phyloP scores from a whole-genome alignment of 2,113 vertebrate species.

The Marmota monax region DNA sequence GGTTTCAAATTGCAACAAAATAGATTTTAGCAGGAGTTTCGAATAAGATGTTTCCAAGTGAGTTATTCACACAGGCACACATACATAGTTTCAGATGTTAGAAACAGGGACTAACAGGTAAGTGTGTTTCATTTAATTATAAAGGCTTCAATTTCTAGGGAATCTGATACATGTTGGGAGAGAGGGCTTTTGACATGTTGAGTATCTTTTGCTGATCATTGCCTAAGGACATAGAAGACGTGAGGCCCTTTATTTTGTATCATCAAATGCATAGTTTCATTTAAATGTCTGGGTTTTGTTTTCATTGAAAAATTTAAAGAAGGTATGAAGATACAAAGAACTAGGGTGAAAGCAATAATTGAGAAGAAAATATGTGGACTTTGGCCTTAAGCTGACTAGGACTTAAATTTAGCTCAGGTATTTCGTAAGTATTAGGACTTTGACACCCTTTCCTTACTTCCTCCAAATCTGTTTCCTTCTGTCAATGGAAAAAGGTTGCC shows the following conservation, averaged over 20 bases:
- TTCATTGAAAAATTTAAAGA: background rate
- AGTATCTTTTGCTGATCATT: background rate
- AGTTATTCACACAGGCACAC: background rate
- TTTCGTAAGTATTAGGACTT: background rate
- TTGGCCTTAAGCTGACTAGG: background rate
- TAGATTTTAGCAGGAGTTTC: background rate
- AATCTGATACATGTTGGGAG: background rate
- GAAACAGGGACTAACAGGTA: background rate
- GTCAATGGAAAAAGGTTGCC: background rate
- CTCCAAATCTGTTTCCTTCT: background rate
- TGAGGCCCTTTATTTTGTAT: background rate
- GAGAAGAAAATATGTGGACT: background rate
- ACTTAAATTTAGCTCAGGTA: slow-evolving; percentile 5
- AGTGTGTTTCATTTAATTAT: background rate
- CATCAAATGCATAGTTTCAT: background rate
- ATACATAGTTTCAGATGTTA: slow-evolving; percentile 10
- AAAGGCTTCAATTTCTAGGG: slow-evolving; percentile 9
- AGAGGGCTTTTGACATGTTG: background rate
- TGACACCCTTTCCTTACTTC: background rate
- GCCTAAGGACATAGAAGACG: background rate
- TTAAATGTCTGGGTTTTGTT: background rate
- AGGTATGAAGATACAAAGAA: background rate
- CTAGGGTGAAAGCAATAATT: background rate
- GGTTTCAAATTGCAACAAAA: background rate
- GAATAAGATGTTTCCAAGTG: slow-evolving; percentile 41